Evolutionary conservation across 2,797 vertebrate genomes (phyloP), one percentile per base, ranked within the genome.

Genomic region (Anguilla anguilla): DNA sequence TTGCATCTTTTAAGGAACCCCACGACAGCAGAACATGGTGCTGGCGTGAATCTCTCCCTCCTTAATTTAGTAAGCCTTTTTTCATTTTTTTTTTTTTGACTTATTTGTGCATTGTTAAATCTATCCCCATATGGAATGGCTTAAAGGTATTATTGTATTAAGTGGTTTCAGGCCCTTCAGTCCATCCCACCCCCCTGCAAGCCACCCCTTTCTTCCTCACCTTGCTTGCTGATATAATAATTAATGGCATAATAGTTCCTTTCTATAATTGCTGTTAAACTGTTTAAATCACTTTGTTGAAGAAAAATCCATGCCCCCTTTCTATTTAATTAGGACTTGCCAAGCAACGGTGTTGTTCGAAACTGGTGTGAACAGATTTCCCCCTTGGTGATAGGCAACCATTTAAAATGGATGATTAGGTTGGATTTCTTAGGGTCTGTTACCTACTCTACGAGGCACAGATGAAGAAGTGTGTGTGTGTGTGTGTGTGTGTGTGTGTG

Each of bases 171-270:
- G 17, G 31, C 46, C 81, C 43, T 17, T 19, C 43, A n/a, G 17
- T 1, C 6, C 46, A 39, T 31, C 22, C 46, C 64, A 0, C 85
- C 64, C 0, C 85, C 89, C 91, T 92, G 61, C 88, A 69, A 0
- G 88, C 57, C 92, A 89, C 79, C 35, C 64, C 90, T 25, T 85
- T 74, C 39, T 85, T 90, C 91, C 90, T 92, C 91, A 3, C 19
- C 46, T 89, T 74, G 90, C 74, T 94, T 95, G 95, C 92, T 93
- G 91, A 94, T 94, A 94, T 92, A 90, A 93, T 92, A 94, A 94
- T 94, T 94, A 95, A 94, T 95, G 87, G 86, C 85, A 89, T 92
- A 93, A 92, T 91, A 85, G 95, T 94, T 93, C 93, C 83, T 89
- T 90, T 89, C 90, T 95, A 94, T 94, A 92, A 88, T 87, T 86